Conservation (phyloP, 2,888 invertebrate species). For the Leucoptera coffeella region DNA sequence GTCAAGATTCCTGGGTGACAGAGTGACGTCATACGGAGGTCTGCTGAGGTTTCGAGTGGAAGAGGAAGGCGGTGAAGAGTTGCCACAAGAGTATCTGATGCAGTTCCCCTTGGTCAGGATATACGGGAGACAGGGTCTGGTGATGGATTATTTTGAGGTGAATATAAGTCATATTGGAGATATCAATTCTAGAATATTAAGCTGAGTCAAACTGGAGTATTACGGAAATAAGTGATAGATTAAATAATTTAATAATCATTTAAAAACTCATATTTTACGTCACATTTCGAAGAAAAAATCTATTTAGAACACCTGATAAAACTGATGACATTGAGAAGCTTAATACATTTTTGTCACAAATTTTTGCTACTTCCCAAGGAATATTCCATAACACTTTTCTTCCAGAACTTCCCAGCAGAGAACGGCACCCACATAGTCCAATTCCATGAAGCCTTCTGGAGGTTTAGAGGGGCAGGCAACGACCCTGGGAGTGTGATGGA, state of each 20-base stretch:
- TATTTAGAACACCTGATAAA: no score
- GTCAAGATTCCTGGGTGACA: constrained; percentile 74
- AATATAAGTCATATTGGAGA: no score
- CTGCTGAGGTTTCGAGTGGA: constrained; percentile 71
- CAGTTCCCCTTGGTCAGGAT: constrained; percentile 77
- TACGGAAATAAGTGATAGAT: no score
- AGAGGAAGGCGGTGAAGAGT: constrained; percentile 56
- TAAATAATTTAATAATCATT: no score
- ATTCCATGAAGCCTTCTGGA: constrained; percentile 78
- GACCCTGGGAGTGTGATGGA: constrained; percentile 15
- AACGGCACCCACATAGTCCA: constrained; percentile 52
- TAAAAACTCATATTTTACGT: no score
- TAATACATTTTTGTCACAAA: no score
- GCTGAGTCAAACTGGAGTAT: no score
- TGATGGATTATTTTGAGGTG: constrained; percentile 68
- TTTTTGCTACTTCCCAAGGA: no score
- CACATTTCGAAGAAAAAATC: no score
- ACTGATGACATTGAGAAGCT: no score
- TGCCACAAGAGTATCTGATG: constrained; percentile 47
- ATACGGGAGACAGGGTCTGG: constrained; percentile 65
- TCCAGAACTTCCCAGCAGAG: constrained; percentile 26
- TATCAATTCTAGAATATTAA: no score
- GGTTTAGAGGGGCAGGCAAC: constrained; percentile 22
- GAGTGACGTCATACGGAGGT: constrained; percentile 85
- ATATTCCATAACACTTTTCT: no score